Evolutionary conservation across 1,140 invertebrate genomes (phyloP).

Genomic region (Holcopasites calliopsidis): DNA sequence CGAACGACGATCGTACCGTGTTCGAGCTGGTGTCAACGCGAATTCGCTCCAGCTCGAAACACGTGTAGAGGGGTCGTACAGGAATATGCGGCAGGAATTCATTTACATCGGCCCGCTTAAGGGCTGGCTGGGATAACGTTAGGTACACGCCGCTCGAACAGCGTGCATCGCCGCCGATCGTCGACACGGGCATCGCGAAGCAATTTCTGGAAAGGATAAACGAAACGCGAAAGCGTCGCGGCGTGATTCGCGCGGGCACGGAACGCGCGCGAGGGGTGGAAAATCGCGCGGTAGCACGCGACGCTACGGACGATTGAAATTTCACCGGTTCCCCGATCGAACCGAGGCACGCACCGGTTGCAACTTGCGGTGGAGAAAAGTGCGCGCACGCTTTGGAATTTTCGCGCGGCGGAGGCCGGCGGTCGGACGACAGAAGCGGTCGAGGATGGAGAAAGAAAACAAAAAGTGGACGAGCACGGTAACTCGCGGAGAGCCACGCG

Average conservation of each 20-base stretch:
- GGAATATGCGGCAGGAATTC: too few species aligned
- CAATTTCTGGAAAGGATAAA: constrained; percentile 4
- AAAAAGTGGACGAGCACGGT: neutral
- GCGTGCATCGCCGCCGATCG: too few species aligned
- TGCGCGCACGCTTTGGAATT: constrained; percentile 34
- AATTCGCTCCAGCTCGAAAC: too few species aligned
- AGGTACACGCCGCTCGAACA: too few species aligned
- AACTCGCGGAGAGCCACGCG: neutral
- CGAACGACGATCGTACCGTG: too few species aligned
- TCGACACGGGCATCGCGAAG: neutral
- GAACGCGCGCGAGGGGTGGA: neutral
- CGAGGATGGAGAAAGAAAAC: neutral
- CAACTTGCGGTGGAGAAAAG: neutral
- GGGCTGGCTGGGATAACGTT: too few species aligned
- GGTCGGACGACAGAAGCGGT: neutral
- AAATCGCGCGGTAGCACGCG: constrained; percentile 5
- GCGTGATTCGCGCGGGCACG: neutral
- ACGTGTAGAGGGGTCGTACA: too few species aligned
- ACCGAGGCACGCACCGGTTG: neutral
- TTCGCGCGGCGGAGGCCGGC: constrained; percentile 9
- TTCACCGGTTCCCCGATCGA: neutral
- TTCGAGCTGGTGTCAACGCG: too few species aligned
- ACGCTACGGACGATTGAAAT: constrained; percentile 24
- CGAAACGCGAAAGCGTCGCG: neutral
- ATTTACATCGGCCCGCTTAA: too few species aligned